Evolutionary conservation across 1,140 invertebrate species (phyloP).

Genomic region (Panagrolaimus sp.): DNA sequence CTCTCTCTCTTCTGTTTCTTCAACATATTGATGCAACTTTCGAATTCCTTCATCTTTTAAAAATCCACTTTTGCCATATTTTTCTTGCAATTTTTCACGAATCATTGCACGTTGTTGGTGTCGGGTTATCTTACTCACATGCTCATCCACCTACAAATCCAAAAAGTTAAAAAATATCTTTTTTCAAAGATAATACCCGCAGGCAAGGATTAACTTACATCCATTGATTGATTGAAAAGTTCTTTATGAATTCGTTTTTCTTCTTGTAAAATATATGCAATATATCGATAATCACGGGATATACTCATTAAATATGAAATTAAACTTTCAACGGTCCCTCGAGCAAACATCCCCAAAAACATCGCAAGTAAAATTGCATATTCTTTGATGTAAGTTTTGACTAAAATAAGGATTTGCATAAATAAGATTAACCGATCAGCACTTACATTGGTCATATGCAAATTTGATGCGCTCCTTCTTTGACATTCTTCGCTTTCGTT

Average conservation of each 20-base stretch:
- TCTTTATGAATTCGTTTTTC: conserved; percentile 69
- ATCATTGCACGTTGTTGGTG: conserved; percentile 15
- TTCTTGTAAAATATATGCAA: conserved; percentile 68
- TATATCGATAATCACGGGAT: conserved; percentile 85
- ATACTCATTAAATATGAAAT: conserved; percentile 78
- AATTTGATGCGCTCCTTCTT: neutral
- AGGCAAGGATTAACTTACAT: conserved; percentile 13
- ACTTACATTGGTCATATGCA: neutral
- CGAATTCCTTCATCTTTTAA: conserved; percentile 23
- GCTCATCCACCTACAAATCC: conserved; percentile 10
- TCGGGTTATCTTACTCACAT: neutral
- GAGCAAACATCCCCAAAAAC: conserved; percentile 70
- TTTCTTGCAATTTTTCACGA: conserved; percentile 46
- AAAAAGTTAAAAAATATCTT: neutral
- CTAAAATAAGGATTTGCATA: conserved; percentile 20
- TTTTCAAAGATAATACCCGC: too few species aligned
- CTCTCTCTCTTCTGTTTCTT: conserved; percentile 19
- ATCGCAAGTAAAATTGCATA: conserved; percentile 62
- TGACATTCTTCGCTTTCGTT: neutral
- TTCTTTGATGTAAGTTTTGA: conserved; percentile 28
- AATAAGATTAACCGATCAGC: neutral
- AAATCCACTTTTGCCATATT: conserved; percentile 31
- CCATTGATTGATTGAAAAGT: conserved; percentile 22
- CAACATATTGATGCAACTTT: conserved; percentile 20
- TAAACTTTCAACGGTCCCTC: conserved; percentile 78